phyloP scores from a whole-genome alignment of 2,888 invertebrate species.

The Noctua comes region DNA sequence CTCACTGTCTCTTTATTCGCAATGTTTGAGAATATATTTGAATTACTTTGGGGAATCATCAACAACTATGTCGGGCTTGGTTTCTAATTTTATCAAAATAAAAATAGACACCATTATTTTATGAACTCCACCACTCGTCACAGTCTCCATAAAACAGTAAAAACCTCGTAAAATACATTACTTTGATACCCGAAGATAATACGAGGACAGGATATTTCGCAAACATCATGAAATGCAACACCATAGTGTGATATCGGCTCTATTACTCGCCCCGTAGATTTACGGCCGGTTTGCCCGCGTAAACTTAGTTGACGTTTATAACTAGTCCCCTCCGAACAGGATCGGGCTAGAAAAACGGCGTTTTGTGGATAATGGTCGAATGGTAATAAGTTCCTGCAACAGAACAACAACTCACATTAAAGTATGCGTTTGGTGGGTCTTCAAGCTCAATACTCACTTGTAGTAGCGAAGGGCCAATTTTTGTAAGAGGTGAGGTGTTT shows the following conservation, averaged over 20 bases:
- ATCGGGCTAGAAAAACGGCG: slow-evolving; percentile 40
- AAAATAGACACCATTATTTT: slow-evolving; percentile 2
- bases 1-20: not conserved
- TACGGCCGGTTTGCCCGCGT: slow-evolving; percentile 69
- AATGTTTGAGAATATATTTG: not conserved
- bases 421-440: not conserved
- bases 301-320: slow-evolving; percentile 75
- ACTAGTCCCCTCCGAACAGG: slow-evolving; percentile 48
- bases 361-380: not conserved
- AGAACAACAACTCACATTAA: not conserved
- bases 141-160: slow-evolving; percentile 36
- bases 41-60: not conserved
- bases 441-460: too few relatives aligned
- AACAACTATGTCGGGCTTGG: not conserved
- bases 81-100: too few relatives aligned
- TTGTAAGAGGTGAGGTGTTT: too few relatives aligned
- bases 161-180: slow-evolving; percentile 58
- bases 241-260: slow-evolving; percentile 62
- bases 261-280: slow-evolving; percentile 69
- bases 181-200: slow-evolving; percentile 59
- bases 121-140: not conserved
- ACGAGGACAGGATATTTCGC: slow-evolving; percentile 61
- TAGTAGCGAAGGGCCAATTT: too few relatives aligned
- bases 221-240: slow-evolving; percentile 67
- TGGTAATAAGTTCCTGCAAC: not conserved